These are phyloP conservation scores for Papilio gigon DNA, from an alignment of 2,888 invertebrate genomes.

Conservation along the genomic window DNA sequence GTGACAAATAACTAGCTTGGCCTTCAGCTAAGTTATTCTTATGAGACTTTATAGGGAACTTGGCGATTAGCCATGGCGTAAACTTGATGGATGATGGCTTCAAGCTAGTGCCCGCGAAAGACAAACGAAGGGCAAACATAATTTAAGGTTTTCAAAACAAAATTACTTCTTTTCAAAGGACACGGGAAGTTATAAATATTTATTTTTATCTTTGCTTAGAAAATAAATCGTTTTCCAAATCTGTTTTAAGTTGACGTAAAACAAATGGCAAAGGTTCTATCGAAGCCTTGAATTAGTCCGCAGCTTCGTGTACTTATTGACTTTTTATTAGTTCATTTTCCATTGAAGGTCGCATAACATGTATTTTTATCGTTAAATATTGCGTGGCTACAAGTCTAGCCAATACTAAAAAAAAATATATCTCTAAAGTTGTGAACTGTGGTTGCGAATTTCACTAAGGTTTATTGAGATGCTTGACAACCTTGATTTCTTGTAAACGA, in stretches of 20 bases:
- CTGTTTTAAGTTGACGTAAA: slow-evolving; percentile 3
- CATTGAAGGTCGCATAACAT: neutral
- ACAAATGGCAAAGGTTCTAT: neutral
- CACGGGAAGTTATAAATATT: neutral
- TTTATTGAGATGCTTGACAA: neutral
- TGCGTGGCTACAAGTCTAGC: neutral
- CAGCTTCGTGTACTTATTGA: neutral
- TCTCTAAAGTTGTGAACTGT: neutral
- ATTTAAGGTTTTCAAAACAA: neutral
- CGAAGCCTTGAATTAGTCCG: neutral
- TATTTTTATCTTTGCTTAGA: neutral
- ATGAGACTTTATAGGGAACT: neutral
- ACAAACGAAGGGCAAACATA: neutral
- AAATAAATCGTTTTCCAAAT: neutral
- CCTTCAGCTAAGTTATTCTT: neutral
- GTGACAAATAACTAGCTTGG: neutral
- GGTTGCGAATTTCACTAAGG: neutral
- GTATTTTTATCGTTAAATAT: neutral
- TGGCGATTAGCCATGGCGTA: slow-evolving; percentile 1
- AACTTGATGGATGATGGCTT: neutral
- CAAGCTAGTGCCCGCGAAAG: neutral
- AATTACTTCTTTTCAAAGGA: neutral
- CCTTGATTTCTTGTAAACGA: too few relatives aligned
- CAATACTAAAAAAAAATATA: neutral
- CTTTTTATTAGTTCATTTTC: slow-evolving; percentile 10